These are phyloP conservation scores for Ibycter americanus DNA, from an alignment of 2,797 vertebrate species.

Conservation along the genomic window DNA sequence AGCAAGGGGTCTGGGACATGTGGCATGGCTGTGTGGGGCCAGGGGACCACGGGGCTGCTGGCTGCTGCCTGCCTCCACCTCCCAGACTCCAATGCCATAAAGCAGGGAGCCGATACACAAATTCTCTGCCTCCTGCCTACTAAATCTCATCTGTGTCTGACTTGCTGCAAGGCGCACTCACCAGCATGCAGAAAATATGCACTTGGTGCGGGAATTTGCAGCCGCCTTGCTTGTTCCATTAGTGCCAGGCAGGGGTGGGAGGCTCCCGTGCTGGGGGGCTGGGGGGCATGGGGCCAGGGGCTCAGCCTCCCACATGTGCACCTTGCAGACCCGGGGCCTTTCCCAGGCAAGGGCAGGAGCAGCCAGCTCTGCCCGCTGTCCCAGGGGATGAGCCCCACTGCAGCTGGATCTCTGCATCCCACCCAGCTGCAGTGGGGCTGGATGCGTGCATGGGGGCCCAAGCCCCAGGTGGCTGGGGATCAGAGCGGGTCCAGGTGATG, in stretches of 20 bases:
- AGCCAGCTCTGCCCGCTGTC: not conserved
- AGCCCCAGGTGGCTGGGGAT: not conserved
- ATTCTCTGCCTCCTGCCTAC: not conserved
- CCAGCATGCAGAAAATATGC: not conserved
- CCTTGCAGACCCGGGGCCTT: not conserved
- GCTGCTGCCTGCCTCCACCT: not conserved
- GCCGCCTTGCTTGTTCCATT: rapidly evolving
- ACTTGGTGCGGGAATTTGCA: not conserved
- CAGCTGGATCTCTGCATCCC: not conserved
- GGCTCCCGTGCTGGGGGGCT: rapidly evolving
- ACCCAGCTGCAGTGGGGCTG: not conserved
- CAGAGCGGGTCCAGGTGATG: rapidly evolving
- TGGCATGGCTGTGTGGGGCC: rapidly evolving
- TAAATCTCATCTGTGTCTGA: not conserved
- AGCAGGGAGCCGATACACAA: not conserved
- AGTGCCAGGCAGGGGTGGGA: rapidly evolving
- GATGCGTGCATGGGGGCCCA: rapidly evolving
- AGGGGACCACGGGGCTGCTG: rapidly evolving
- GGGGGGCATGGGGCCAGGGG: rapidly evolving
- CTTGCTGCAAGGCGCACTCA: not conserved
- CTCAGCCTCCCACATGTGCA: not conserved
- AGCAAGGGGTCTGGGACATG: rapidly evolving
- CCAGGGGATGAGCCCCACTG: not conserved
- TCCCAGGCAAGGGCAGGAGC: not conserved
- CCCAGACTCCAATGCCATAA: not conserved